Evolutionary conservation across 2,797 vertebrate genomes (phyloP), one percentile per base, ranked within the genome.

Genomic region (Sebastes kiyomatsui): DNA sequence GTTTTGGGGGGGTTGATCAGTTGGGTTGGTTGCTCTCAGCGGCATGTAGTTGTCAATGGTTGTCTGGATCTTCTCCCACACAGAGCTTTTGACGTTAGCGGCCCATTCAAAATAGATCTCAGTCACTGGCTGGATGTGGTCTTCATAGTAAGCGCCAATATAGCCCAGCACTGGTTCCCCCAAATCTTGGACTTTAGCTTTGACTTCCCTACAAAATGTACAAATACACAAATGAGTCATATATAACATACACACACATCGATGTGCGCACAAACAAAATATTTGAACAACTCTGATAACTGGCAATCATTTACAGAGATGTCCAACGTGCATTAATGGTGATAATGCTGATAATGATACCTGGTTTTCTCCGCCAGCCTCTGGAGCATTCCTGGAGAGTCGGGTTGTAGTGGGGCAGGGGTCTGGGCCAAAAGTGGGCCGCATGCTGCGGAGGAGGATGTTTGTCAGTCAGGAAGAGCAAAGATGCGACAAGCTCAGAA

Each of bases 61-160:
- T 2, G 32, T 28, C 72, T 80, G 77, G 70, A 95, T 25, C 59
- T 5, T 87, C 10, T 93, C 88, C 93, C 80, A 90, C 38, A 90
- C 1, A 4, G 87, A 82, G 18, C n/a, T 60, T 65, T 56, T 83
- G 54, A 87, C 3, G 6, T 46, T 16, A 10, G 82, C 89, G 46
- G 87, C 90, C 94, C 94, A 95, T 11, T 89, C 33, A 4, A 72
- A 0, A 20, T 93, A 95, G 25, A 78, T 71, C 20, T 82, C 65
- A 4, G 89, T 62, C 56, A 83, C 38, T 2, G 94, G 85, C 38
- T 95, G 88, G 70, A 96, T 67, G 84, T 95, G 90, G 11, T 96
- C 95, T 55, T 94, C 90, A 20, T 94, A 96, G 84, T 93, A 95
- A 68, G 87, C 22, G 1, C 18, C 84, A 42, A 73, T 13, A 1